Percentiles rank a stretch among this genome's conserved stretches.
These are phyloP conservation scores for Hypomecis atomaria DNA, from an alignment of 2,888 invertebrate species.

Conservation along the genomic window DNA sequence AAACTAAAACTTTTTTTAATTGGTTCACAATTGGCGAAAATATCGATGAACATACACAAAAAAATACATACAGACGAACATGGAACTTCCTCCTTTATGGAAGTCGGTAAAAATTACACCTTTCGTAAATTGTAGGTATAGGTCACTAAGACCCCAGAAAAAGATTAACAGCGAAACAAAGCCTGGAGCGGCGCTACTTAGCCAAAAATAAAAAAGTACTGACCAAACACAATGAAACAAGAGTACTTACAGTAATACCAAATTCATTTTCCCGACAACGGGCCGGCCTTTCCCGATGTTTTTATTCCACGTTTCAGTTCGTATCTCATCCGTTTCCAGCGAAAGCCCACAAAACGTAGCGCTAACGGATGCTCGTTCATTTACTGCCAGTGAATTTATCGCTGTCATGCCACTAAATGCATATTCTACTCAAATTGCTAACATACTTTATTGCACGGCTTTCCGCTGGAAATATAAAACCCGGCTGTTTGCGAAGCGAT, in stretches of 20 bases:
- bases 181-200: no score
- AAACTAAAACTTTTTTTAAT: no score
- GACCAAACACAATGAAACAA: conserved; percentile 15
- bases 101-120: no score
- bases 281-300: conserved; percentile 30
- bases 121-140: no score
- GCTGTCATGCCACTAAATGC: conserved; percentile 67
- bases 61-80: no score
- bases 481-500: conserved; percentile 48
- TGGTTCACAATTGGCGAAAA: no score
- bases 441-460: conserved; percentile 63
- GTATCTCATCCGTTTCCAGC: conserved; percentile 51
- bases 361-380: conserved; percentile 63
- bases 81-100: no score
- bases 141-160: no score
- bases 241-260: conserved; percentile 22
- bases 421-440: conserved; percentile 68
- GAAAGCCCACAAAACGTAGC: conserved; percentile 57
- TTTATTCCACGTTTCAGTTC: conserved; percentile 43
- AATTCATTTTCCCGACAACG: conserved; percentile 34
- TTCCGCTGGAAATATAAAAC: conserved; percentile 60
- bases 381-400: conserved; percentile 63
- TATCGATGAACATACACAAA: no score
- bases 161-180: no score
- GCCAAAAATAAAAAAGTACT: conserved; percentile 3